phyloP scores from a whole-genome alignment of 2,113 vertebrate species.

The Trematomus loennbergii region DNA sequence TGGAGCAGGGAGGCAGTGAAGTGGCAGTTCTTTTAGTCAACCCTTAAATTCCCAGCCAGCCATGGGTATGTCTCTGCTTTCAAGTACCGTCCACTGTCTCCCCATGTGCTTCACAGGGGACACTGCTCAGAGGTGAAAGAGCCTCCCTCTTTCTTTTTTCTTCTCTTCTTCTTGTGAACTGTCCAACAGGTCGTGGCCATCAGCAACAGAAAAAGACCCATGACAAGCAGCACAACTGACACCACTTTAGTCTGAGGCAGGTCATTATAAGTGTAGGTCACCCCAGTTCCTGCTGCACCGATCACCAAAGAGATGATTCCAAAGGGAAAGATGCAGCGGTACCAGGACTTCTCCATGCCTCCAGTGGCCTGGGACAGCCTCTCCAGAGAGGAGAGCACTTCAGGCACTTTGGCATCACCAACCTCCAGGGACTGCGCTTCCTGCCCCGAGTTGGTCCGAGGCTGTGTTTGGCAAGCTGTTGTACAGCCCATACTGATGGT shows the following conservation, averaged over 20 bases:
- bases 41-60: conserved; percentile 21
- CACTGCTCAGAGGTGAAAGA: conserved; percentile 86
- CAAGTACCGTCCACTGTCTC: conserved; percentile 27
- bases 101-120: conserved; percentile 81
- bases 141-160: conserved; percentile 84
- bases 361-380: conserved; percentile 91
- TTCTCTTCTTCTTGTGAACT: conserved; percentile 85
- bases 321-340: conserved; percentile 93
- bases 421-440: conserved; percentile 77
- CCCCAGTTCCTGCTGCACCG: conserved; percentile 88
- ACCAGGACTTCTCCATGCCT: conserved; percentile 93
- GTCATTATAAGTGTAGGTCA: conserved; percentile 92
- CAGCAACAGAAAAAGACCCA: conserved; percentile 86
- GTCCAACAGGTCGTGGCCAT: conserved; percentile 90
- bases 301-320: conserved; percentile 92
- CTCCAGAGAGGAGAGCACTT: conserved; percentile 86
- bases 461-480: conserved; percentile 86
- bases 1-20: conserved; percentile 35
- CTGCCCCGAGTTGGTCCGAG: conserved; percentile 58
- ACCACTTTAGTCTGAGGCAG: conserved; percentile 91
- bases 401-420: conserved; percentile 80
- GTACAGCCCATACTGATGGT: conserved; percentile 88
- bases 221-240: conserved; percentile 86
- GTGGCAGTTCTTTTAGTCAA: conserved; percentile 22
- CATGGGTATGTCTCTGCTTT: conserved; percentile 34